These are phyloP conservation scores for Coccyzus lansbergi DNA, from an alignment of 2,797 vertebrate species.

Conservation along the genomic window DNA sequence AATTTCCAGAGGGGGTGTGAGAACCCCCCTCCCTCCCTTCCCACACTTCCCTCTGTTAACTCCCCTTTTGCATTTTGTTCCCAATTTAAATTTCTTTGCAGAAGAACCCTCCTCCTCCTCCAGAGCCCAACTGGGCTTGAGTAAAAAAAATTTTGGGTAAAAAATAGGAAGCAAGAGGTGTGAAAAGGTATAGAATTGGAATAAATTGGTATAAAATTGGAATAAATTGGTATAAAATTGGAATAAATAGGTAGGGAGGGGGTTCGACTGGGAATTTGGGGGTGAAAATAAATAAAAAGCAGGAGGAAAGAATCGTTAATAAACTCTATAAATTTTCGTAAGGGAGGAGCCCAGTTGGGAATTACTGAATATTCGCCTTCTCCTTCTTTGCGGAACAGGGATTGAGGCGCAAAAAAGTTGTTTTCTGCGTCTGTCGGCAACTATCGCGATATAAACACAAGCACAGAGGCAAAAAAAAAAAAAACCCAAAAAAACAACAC, in stretches of 20 bases:
- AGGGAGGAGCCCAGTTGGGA: neutral
- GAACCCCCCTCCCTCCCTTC: neutral
- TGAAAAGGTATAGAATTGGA: no score
- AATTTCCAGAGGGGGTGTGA: neutral
- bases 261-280: no score
- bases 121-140: no score
- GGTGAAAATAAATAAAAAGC: neutral
- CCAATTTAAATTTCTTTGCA: neutral
- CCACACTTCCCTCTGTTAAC: neutral
- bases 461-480: rapidly evolving
- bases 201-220: no score
- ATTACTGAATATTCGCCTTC: neutral
- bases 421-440: neutral
- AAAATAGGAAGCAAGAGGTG: no score
- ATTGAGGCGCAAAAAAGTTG: neutral
- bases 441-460: neutral
- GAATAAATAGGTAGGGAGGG: no score
- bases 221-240: no score
- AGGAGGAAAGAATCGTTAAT: rapidly evolving
- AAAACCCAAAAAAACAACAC: no score
- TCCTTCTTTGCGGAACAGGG: neutral
- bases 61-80: neutral
- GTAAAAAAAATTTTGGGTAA: no score
- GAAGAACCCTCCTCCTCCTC: no score
- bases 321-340: neutral